Base-by-base conservation (phyloP, 2,888 invertebrate species). In the Sphaeridia pumilis region DNA sequence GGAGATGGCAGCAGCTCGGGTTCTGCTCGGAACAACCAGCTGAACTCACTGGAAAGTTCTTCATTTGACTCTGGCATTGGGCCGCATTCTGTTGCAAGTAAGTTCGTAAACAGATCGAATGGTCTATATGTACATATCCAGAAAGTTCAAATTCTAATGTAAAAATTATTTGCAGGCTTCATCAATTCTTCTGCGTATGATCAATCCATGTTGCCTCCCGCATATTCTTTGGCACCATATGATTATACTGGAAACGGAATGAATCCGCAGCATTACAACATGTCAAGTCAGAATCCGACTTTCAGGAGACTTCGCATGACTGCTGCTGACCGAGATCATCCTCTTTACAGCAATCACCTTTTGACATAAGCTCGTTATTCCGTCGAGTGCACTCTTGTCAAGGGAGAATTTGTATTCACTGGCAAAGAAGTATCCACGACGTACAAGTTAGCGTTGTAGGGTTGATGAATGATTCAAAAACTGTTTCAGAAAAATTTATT, bases 21-120 rank as follows among this genome's bases (percentile, higher is more conserved):
- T 20, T 61, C 62, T 1, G 58, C 58, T 7, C 58, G 60, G 35
- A 60, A 58, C 51, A 62, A 63, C 43, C 60, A 56, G n/a, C 61
- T 63, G 10, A 63, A 63, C 55, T 62, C 61, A 0, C 58, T 62
- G 36, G 65, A 65, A 41, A 62, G 63, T 34, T 63, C 63, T 46
- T 63, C 63, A 7, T 65, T 65, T 51, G 65, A 65, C 36, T 65
- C 65, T 20, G 65, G 65, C 17, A 63, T 65, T 46, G 65, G 65
- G 27, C 65, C 60, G 5, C 62, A 65, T 54, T 65, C 63, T 27
- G 59, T 65, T 49, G 58, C 65, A 25, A 65, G 65, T 65, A 55
- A 49, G 62, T 51, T 10, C 5, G n/a, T 4, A n/a, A 7, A 41
- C 41, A 14, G n/a, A n/a, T 41, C 12, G 7, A 41, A 10, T n/a